Conservation (phyloP, 2,797 vertebrate species). For the Gallirallus australis region DNA sequence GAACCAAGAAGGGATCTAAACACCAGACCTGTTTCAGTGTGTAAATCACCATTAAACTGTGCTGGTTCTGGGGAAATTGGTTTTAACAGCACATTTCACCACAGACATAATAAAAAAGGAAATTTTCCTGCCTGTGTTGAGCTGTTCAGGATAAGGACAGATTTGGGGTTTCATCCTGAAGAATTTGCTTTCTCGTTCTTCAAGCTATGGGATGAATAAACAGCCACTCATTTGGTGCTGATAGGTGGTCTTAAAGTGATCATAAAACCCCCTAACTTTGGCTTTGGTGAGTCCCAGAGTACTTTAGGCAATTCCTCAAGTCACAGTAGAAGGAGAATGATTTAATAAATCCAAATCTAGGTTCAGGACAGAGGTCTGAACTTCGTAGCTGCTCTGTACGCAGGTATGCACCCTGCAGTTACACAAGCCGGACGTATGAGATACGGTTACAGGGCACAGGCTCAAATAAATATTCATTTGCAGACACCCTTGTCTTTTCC, state of each 20-base stretch:
- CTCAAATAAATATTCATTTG: neutral
- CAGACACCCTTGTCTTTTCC: neutral
- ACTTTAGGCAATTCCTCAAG: neutral
- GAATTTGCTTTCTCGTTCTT: neutral
- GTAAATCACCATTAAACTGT: constrained; percentile 28
- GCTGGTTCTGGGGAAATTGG: constrained; percentile 2
- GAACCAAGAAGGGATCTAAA: neutral
- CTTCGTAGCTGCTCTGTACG: neutral
- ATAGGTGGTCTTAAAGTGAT: neutral
- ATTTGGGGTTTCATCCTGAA: neutral
- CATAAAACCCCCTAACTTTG: neutral
- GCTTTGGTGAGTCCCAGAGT: neutral
- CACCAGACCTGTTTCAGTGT: neutral
- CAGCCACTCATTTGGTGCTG: neutral
- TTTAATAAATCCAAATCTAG: neutral
- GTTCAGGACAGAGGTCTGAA: neutral
- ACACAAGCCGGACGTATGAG: neutral
- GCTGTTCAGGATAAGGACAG: neutral
- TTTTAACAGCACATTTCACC: constrained; percentile 47
- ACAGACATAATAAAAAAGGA: neutral
- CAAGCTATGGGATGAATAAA: neutral
- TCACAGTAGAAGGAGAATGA: neutral
- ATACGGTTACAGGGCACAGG: neutral
- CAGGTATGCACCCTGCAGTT: neutral
- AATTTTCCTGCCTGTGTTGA: neutral